Evolutionary conservation across 2,888 invertebrate genomes (phyloP).

Genomic region (Polymixis flavicincta): DNA sequence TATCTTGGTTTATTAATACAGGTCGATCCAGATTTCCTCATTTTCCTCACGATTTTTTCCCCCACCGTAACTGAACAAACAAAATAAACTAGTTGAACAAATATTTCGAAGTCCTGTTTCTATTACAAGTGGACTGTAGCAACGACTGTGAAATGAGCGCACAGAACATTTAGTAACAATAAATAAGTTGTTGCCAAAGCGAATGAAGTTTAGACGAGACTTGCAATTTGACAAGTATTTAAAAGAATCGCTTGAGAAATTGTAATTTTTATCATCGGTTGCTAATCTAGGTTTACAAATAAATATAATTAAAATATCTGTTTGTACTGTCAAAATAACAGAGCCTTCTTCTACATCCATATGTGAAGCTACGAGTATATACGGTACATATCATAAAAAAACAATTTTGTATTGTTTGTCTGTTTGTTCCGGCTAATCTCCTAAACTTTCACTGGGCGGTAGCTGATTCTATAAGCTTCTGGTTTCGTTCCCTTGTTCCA

Average conservation of each 20-base stretch:
- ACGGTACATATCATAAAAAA: too few species aligned
- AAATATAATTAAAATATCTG: too few species aligned
- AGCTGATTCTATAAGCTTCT: too few species aligned
- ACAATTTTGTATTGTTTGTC: too few species aligned
- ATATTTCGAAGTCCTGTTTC: slow-evolving; percentile 19
- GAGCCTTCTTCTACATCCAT: too few species aligned
- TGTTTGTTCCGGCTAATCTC: too few species aligned
- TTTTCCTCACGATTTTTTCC: not conserved
- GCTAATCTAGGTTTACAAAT: too few species aligned
- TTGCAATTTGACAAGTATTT: slow-evolving; percentile 19
- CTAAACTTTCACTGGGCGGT: too few species aligned
- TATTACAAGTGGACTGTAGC: slow-evolving; percentile 23
- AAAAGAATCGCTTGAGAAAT: slow-evolving; percentile 10
- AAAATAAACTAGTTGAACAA: not conserved
- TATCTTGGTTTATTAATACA: not conserved
- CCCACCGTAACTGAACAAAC: not conserved
- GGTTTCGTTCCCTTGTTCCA: too few species aligned
- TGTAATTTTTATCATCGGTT: not conserved
- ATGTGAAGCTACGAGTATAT: too few species aligned
- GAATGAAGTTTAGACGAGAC: not conserved
- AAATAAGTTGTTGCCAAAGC: slow-evolving; percentile 28
- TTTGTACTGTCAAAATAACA: too few species aligned
- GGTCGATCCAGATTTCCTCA: too few species aligned
- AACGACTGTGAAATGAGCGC: slow-evolving; percentile 19
- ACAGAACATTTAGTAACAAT: slow-evolving; percentile 27